phyloP scores from a whole-genome alignment of 2,113 vertebrate species.

The Pseudonaja textilis region DNA sequence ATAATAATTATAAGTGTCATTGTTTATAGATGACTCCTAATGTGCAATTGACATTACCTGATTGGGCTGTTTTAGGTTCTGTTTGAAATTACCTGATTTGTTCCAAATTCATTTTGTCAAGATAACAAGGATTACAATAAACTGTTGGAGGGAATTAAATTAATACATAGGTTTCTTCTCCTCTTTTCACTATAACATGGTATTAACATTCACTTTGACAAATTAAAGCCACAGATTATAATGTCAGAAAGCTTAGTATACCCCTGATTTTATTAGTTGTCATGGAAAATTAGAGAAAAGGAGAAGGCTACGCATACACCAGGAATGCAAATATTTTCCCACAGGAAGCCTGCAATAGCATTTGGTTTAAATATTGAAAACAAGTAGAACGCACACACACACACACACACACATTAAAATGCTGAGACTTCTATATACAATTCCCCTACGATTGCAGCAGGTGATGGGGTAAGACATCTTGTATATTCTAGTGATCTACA shows the following conservation, averaged over 20 bases:
- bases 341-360: neutral
- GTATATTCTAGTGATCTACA: neutral
- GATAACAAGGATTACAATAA: neutral
- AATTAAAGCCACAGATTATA: neutral
- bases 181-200: neutral
- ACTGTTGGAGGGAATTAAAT: neutral
- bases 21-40: neutral
- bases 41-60: neutral
- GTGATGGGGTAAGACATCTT: neutral
- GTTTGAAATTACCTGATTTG: neutral
- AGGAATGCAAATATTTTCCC: neutral
- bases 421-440: neutral
- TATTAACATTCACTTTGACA: neutral
- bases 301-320: neutral
- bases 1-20: no score
- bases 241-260: neutral
- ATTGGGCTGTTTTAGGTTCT: neutral
- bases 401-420: no score
- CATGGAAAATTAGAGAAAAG: neutral
- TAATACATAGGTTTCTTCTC: neutral
- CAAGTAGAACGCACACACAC: neutral
- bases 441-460: neutral
- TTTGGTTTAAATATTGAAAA: neutral
- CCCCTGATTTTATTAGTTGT: neutral
- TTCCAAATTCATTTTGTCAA: neutral